Conservation (phyloP, 2,888 invertebrate genomes). For the Brachynemurus nebulosus region DNA sequence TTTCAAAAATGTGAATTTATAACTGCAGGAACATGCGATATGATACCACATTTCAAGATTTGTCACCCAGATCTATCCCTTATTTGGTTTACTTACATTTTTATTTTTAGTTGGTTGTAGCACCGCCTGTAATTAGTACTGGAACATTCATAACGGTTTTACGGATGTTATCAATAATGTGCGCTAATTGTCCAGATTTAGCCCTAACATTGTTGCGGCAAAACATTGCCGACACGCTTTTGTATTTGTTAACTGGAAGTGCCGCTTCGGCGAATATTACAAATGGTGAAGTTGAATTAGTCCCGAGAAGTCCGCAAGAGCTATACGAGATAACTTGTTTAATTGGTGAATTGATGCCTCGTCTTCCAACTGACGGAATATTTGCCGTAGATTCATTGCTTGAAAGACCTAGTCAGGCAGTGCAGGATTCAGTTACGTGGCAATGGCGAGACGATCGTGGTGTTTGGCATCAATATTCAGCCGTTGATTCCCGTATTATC, state of each 20-base stretch:
- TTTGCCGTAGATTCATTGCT: conserved; percentile 86
- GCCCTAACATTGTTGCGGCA: conserved; percentile 84
- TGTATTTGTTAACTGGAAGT: conserved; percentile 88
- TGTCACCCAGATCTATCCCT: neutral
- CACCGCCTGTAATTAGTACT: conserved; percentile 90
- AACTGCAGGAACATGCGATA: too few relatives aligned
- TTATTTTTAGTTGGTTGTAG: conserved; percentile 61
- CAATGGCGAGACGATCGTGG: conserved; percentile 95
- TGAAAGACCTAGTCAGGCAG: conserved; percentile 53
- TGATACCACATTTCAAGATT: neutral
- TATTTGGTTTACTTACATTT: conserved; percentile 3
- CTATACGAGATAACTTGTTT: conserved; percentile 94
- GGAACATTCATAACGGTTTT: conserved; percentile 93
- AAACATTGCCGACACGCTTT: conserved; percentile 89
- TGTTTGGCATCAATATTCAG: conserved; percentile 84
- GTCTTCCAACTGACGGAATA: conserved; percentile 86
- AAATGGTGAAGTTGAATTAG: conserved; percentile 62
- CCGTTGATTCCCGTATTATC: conserved; percentile 85
- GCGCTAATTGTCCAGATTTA: conserved; percentile 86
- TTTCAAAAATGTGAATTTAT: too few relatives aligned
- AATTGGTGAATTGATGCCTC: conserved; percentile 95
- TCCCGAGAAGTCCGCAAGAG: conserved; percentile 88
- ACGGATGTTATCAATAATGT: conserved; percentile 92
- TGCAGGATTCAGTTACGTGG: conserved; percentile 78
- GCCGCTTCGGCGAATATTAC: conserved; percentile 38